Base-by-base conservation (phyloP, 2,888 invertebrate genomes). In the Tridacna crocea region DNA sequence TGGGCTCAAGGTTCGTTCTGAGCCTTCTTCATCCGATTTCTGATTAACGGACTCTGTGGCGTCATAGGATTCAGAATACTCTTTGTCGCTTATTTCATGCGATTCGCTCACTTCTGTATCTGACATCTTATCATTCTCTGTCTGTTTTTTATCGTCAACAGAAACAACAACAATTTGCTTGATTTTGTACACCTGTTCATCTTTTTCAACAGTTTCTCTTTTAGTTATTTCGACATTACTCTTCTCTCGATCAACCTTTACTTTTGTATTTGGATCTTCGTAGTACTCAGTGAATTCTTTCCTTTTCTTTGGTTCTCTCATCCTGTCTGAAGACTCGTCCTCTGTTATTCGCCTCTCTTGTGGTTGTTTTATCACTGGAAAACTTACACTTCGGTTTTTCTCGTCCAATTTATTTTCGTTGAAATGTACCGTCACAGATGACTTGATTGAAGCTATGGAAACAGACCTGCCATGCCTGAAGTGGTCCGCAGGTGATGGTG, bases 161-260 rank as follows among this genome's bases (percentile, higher is more conserved):
- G 86, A 86, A n/a, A 86, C 86, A 36, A 86, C 83, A 70, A 86
- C 81, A 51, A 86, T 86, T 63, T 86, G 86, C 72, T 86, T 86
- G 17, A 86, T 82, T 27, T 79, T 83, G 36, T 83, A 83, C 11
- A 60, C 19, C 27, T 81, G 81, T n/a, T 83, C 46, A 55, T 82
- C 81, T 60, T 79, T 81, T 63, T 83, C 77, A 4, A 86, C 51
- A 17, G 77, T 79, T 51, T 86, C 83, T 58, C 82, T 63, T 72
- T 81, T 83, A 13, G 68, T 78, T 26, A 85, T 85, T 75, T 85
- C 83, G 51, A 85, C 79, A 75, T 79, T 79, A 24, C 79, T 77
- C 22, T 80, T 74, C 47, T 63, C 58, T 61, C 66, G 77, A 13
- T 83, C 65, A 24, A 79, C 26, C 58, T 48, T 81, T 0, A 76